Conservation (phyloP, 2,113 vertebrate genomes). For the Misgurnus anguillicaudatus region DNA sequence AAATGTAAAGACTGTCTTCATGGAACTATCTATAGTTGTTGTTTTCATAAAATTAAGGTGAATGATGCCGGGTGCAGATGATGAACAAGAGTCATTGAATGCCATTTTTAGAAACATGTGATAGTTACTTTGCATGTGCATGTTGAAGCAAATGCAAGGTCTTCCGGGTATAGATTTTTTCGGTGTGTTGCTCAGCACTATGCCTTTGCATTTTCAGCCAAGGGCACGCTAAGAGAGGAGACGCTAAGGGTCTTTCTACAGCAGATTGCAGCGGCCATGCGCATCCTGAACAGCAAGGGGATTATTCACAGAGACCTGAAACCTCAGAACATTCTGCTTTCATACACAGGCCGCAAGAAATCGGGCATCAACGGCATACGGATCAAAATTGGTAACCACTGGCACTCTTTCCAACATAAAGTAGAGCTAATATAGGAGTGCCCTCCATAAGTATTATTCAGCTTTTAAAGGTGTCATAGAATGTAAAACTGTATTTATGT, state of each 20-base stretch:
- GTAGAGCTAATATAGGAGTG: not conserved
- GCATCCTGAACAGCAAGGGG: conserved; percentile 91
- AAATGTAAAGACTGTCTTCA: no score
- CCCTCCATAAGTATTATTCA: no score
- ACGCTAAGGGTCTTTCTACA: conserved; percentile 93
- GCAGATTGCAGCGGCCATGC: conserved; percentile 96
- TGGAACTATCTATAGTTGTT: no score
- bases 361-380: conserved; percentile 86
- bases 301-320: conserved; percentile 97
- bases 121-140: no score
- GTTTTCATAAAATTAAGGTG: no score
- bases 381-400: conserved; percentile 89
- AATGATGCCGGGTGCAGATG: no score
- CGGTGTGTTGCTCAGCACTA: not conserved
- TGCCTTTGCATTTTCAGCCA: conserved; percentile 71
- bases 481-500: no score
- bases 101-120: not conserved
- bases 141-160: not conserved
- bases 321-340: conserved; percentile 94
- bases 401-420: not conserved
- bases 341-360: conserved; percentile 84
- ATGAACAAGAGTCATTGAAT: not conserved
- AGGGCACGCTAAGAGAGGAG: conserved; percentile 93
- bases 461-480: no score
- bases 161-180: not conserved